Conservation (phyloP, 1,140 invertebrate species). For the Trachymyrmex septentrionalis region DNA sequence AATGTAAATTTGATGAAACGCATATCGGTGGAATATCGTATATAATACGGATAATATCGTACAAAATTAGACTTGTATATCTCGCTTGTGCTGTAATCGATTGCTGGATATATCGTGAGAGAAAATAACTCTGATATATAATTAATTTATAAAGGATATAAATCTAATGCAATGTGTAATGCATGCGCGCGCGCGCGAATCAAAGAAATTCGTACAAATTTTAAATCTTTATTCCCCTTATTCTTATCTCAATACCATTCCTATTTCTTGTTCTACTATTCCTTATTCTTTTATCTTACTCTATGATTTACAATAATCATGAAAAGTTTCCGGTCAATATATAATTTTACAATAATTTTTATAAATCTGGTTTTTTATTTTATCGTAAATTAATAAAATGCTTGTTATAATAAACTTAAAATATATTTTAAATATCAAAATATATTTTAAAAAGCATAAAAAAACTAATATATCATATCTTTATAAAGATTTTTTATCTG, state of each 20-base stretch:
- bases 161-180: not conserved
- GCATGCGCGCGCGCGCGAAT: not conserved
- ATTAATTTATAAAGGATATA: not conserved
- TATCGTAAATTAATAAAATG: too few species aligned
- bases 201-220: not conserved
- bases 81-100: not conserved
- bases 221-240: not conserved
- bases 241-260: too few species aligned
- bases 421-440: too few species aligned
- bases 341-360: too few species aligned
- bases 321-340: too few species aligned
- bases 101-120: not conserved
- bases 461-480: too few species aligned
- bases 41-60: not conserved
- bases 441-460: too few species aligned
- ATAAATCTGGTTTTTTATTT: too few species aligned
- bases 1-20: conserved; percentile 3
- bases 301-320: too few species aligned
- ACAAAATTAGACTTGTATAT: not conserved
- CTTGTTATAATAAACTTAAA: too few species aligned
- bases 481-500: too few species aligned
- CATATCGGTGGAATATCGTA: not conserved
- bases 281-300: too few species aligned
- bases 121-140: conserved; percentile 23
- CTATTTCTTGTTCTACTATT: not conserved